Evolutionary conservation across 2,113 vertebrate species (phyloP), one percentile per base, ranked within the genome.

Genomic region (Martes martes): DNA sequence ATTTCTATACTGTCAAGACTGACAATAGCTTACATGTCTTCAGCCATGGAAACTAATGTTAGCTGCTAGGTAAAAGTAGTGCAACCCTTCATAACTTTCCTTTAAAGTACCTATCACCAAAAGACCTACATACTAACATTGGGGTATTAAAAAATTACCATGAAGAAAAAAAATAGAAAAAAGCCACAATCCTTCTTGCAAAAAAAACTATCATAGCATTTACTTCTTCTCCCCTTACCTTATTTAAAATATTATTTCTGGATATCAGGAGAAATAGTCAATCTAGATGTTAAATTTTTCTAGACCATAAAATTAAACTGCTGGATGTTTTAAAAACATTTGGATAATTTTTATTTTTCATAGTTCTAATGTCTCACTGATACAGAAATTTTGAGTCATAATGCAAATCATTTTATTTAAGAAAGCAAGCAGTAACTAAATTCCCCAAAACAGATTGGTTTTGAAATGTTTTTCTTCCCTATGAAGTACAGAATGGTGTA

Each of bases 1-100:
- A 91, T 55, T 98, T 91, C 89, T 90, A 91, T 73, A 82, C 55
- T 87, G 57, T 89, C 85, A 91, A 87, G 55, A 91, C 24, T 89
- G 67, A 97, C 52, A 96, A 92, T 55, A 93, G 23, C 33, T 96
- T 97, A 55, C 24, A 57, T 71, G 33, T n/a, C 45, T 95, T 95
- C 69, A 92, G 18, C 55, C 76, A 93, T 31, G 13, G 42, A 97
- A 94, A 83, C 16, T 57, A 52, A 84, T 86, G 50, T 82, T 91
- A 76, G 16, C n/a, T 95, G 80, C 61, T 45, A 90, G 42, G 16
- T 81, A 78, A 91, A 93, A 94, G 73, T 39, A 82, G 24, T n/a
- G 10, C 23, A 96, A 65, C 15, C 6, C 78, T 71, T 81, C 92
- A 28, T 52, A 83, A 89, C 19, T 87, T 96, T 95, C 57, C 80